Percentiles rank a stretch among this genome's conserved stretches.
phyloP scores from a whole-genome alignment of 2,888 invertebrate genomes.

The Tortricodes alternella region DNA sequence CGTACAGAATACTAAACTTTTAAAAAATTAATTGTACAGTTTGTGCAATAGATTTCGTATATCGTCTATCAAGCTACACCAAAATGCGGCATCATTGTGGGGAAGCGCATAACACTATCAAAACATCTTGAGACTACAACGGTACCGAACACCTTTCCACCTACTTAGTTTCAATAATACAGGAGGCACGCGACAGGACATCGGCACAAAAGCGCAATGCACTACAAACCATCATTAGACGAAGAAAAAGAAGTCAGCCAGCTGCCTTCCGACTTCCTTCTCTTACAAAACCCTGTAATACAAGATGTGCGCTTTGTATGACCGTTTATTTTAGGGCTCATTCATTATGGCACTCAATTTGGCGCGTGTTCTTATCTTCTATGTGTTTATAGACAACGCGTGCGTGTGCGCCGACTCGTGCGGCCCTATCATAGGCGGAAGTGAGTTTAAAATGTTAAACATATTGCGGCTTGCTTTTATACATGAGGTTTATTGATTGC shows the following conservation, averaged over 20 bases:
- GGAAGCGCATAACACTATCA: slow-evolving; percentile 43
- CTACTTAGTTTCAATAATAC: slow-evolving; percentile 66
- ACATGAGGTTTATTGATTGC: too few species aligned
- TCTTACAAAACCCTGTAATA: slow-evolving; percentile 75
- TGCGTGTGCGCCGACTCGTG: slow-evolving; percentile 45
- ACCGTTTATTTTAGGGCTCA: slow-evolving; percentile 73
- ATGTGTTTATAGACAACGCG: slow-evolving; percentile 48
- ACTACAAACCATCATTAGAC: slow-evolving; percentile 79
- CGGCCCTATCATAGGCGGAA: slow-evolving; percentile 45
- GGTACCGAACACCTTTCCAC: slow-evolving; percentile 78
- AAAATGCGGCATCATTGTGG: background rate
- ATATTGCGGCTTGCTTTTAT: slow-evolving; percentile 9
- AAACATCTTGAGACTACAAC: slow-evolving; percentile 73
- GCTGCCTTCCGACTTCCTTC: slow-evolving; percentile 81
- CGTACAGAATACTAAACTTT: too few species aligned
- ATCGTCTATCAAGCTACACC: too few species aligned
- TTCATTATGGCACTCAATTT: slow-evolving; percentile 75
- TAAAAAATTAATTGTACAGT: too few species aligned
- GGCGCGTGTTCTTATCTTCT: slow-evolving; percentile 79
- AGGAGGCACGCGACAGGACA: slow-evolving; percentile 76
- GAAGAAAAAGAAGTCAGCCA: slow-evolving; percentile 73
- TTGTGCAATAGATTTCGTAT: too few species aligned
- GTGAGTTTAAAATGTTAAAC: slow-evolving; percentile 31
- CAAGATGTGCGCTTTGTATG: slow-evolving; percentile 71
- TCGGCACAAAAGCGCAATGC: slow-evolving; percentile 69